Evolutionary conservation across 2,113 vertebrate species (phyloP), one percentile per base, ranked within the genome.

Genomic region (Cettia cetti): DNA sequence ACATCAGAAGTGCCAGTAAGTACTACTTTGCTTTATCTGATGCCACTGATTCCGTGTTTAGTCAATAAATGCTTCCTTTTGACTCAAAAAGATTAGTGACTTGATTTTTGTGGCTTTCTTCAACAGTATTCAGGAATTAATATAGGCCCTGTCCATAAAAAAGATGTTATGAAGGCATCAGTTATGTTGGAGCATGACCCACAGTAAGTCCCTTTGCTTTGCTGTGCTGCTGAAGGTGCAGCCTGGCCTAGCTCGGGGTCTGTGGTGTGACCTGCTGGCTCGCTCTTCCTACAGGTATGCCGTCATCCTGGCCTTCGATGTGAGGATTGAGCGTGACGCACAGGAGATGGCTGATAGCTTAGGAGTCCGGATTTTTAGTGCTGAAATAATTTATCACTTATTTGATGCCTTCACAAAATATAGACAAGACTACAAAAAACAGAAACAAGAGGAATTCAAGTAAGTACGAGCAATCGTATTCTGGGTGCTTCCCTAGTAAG

Each of bases 391-490:
- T 97, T 99, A 99, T 97, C 99, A 99, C 84, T 98, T 99, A 89
- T 99, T 99, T 60, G 99, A 99, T 88, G 98, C 99, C 72, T 99
- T 99, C 97, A 99, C 99, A 44, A 99, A 99, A 95, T 99, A 99
- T 10, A 98, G 99, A 75, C 99, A 99, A 95, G 99, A 99, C 97
- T 99, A 99, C 97, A 99, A 99, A 98, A 99, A 99, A 95, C 98
- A 99, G 97, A 99, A 99, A 69, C 99, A 99, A 96, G 99, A 99
- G 44, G 99, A 99, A 97, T 99, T 99, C 98, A 99, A 99, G 99
- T 99, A 98, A 92, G 99, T 97, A 59, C 17, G 15, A 83, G 19
- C 57, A 74, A 1, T 90, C 15, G 3, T 91, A 3, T 27, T 92
- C 75, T 64, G n/a, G 24, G 4, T 66, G 47, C 69, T 80, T 83